phyloP scores from a whole-genome alignment of 2,113 vertebrate species.

The Oreochromis niloticus region DNA sequence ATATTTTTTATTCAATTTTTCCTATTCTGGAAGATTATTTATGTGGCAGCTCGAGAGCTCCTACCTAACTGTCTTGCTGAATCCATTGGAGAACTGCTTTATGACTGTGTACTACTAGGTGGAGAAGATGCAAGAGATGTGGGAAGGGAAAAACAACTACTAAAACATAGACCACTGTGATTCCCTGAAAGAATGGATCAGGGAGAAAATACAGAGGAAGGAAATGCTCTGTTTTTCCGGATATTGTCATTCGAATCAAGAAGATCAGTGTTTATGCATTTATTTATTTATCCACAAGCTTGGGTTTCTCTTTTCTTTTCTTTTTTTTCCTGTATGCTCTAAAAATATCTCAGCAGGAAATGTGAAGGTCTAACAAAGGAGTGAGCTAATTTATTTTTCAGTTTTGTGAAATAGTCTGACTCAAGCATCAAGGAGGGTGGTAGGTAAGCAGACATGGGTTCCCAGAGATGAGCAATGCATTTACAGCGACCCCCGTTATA shows the following conservation, averaged over 20 bases:
- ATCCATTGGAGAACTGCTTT: too few species aligned
- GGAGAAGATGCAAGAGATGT: background rate
- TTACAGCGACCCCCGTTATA: background rate
- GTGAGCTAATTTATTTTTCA: background rate
- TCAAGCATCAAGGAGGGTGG: background rate
- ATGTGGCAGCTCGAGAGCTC: background rate
- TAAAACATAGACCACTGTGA: background rate
- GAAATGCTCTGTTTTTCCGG: fast-evolving
- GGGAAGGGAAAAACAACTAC: background rate
- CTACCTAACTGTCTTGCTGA: background rate
- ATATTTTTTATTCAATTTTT: background rate
- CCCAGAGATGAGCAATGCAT: background rate
- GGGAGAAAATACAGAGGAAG: background rate
- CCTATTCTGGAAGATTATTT: background rate
- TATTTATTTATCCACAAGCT: background rate
- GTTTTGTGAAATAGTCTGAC: background rate
- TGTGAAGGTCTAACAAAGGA: background rate
- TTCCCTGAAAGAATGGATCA: background rate
- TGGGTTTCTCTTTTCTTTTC: background rate
- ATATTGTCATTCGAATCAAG: background rate
- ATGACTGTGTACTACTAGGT: background rate
- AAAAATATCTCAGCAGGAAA: background rate
- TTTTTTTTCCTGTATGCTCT: background rate
- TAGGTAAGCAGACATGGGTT: background rate
- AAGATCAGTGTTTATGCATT: background rate